Conservation (phyloP, 2,113 vertebrate species). For the Chloropsis cyanopogon region DNA sequence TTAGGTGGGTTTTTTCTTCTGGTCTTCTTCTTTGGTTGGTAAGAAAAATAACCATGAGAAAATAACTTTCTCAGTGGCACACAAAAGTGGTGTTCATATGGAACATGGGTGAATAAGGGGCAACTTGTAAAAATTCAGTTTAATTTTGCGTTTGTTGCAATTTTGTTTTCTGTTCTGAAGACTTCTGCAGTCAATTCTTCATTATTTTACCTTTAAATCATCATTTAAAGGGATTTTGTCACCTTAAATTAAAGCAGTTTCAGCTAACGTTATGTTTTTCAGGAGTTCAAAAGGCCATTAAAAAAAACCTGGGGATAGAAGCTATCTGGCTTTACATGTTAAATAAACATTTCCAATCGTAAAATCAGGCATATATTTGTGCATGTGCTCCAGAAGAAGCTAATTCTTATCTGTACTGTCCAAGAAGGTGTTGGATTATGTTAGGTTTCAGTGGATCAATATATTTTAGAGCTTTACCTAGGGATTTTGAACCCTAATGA, state of each 20-base stretch:
- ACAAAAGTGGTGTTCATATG: neutral
- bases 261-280: neutral
- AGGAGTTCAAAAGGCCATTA: neutral
- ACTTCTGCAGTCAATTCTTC: neutral
- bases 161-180: neutral
- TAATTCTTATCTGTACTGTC: neutral
- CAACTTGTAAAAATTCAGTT: neutral
- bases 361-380: neutral
- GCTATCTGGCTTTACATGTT: neutral
- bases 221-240: neutral
- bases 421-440: neutral
- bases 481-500: neutral
- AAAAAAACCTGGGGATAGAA: neutral
- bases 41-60: neutral
- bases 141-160: neutral
- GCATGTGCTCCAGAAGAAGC: neutral
- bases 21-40: neutral
- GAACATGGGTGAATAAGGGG: neutral
- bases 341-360: neutral
- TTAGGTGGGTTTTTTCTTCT: neutral
- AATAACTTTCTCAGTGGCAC: neutral
- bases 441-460: neutral
- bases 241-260: neutral
- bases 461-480: neutral
- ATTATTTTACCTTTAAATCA: neutral